Evolutionary conservation across 2,797 vertebrate species (phyloP).

Genomic region (Rhinophrynus dorsalis): DNA sequence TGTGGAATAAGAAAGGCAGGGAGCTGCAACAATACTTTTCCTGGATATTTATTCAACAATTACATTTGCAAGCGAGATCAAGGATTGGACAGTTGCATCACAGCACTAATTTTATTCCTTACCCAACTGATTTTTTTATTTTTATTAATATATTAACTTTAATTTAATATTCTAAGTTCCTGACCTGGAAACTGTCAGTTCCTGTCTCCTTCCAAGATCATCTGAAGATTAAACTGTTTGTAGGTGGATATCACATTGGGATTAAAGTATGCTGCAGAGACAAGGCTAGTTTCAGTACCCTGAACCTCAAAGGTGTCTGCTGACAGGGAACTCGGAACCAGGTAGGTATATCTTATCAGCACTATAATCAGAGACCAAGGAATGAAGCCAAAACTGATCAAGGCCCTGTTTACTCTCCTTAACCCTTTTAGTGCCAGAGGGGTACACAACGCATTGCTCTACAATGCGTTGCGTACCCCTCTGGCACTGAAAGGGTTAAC

Average conservation of each 20-base stretch:
- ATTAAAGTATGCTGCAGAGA: conserved; percentile 73
- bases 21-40: conserved; percentile 52
- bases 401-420: too few relatives aligned
- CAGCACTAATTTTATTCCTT: not conserved
- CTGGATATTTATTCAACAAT: conserved; percentile 2
- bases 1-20: conserved; percentile 53
- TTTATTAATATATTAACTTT: not conserved
- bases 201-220: not conserved
- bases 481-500: too few relatives aligned
- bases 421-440: too few relatives aligned
- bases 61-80: not conserved
- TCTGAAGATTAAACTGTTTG: conserved; percentile 4
- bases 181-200: not conserved
- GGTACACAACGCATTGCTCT: too few relatives aligned
- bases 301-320: conserved; percentile 67
- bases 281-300: conserved; percentile 64
- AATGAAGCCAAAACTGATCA: too few relatives aligned
- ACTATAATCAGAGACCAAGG: too few relatives aligned
- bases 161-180: not conserved
- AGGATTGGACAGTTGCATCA: not conserved
- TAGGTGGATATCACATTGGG: conserved; percentile 59
- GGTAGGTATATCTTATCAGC: conserved; percentile 61
- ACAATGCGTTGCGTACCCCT: too few relatives aligned
- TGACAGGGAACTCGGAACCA: conserved; percentile 76
- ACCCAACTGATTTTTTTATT: not conserved